Base-by-base conservation (phyloP, 2,797 vertebrate genomes). In the Lithobates sylvaticus region DNA sequence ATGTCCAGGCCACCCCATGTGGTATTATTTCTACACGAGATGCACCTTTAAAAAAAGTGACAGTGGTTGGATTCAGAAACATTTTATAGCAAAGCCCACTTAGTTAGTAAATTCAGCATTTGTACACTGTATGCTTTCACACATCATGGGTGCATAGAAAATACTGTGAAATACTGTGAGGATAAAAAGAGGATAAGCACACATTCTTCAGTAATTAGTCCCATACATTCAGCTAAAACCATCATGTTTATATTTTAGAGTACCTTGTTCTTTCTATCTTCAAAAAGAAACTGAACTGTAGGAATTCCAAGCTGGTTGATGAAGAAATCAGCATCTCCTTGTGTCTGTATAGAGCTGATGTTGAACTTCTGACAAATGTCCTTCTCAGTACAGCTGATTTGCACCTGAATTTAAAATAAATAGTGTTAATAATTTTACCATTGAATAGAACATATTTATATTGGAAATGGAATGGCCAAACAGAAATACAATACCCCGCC, bases 241-340 rank as follows among this genome's bases (percentile, higher is more conserved):
- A 54, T 50, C 4, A 58, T 23, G 26, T 67, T 67, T 23, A 1
- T 13, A 29, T n/a, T 42, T 39, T 42, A 10, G 0, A 87, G 84
- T 95, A 99, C 98, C 97, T 98, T 90, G 81, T 91, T 83, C 91
- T 89, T 93, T 86, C 91, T 89, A 89, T 96, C 95, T 86, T 96
- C 94, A 26, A 97, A 97, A 81, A 95, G 92, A 89, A 98, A 98
- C 90, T 97, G 96, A 3, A 88, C 50, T 8, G 94, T 93, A 67
- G 98, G 97, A 58, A 98, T 93, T 81, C 96, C 97, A 5, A 99
- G 94, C 23, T 94, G 93, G 93, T 97, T 98, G 94, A 97, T 96
- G 89, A 99, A 98, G 92, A 96, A 97, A 89, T 94, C 91, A 1
- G 94, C 91, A 89, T 97, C 97, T 58, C 97, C 97, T 86, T 95